Evolutionary conservation across 2,113 vertebrate species (phyloP), one percentile per base, ranked within the genome.

Genomic region (Sturnus vulgaris): DNA sequence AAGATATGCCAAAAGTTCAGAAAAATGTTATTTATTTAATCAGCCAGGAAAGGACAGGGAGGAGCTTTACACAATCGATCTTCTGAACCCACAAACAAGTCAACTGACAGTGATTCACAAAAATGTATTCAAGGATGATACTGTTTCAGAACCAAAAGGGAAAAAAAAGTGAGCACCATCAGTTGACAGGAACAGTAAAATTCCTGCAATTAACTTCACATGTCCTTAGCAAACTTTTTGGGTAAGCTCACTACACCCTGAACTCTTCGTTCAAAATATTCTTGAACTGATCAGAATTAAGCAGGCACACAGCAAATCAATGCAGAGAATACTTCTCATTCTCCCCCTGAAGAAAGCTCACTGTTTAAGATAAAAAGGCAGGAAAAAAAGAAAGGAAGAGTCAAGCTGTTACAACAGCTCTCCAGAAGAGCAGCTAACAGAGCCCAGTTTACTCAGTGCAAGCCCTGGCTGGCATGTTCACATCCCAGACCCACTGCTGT

Each of bases 1-100:
- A 89, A 92, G 47, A 61, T 70, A 88, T 79, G 80, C 86, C 95
- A 95, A 56, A 94, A 82, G 37, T 68, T 85, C 75, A 89, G 69
- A 70, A 82, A 96, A 93, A 89, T 55, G 12, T 71, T 94, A 71
- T 66, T 82, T 88, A 80, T 89, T 91, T 87, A 13, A 61, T 65
- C 53, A 76, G 28, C 5, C 40, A 64, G 57, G 24, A 37, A 87
- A 95, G 17, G 31, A 68, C 31, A 87, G 33, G 50, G 56, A 90
- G 28, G 9, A 88, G 10, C 55, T 73, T 59, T 17, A 90, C 25
- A 83, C 27, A 93, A 82, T 19, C 4, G 0, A 22, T 53, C 31
- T 86, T 75, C 61, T 59, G 50, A 92, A 87, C 18, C n/a, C 46
- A 57, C 16, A 63, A 56, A 44, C 47, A 89, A 94, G 76, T 80